Evolutionary conservation across 2,797 vertebrate genomes (phyloP), one percentile per base, ranked within the genome.

Genomic region (Loris lydekkerianus): DNA sequence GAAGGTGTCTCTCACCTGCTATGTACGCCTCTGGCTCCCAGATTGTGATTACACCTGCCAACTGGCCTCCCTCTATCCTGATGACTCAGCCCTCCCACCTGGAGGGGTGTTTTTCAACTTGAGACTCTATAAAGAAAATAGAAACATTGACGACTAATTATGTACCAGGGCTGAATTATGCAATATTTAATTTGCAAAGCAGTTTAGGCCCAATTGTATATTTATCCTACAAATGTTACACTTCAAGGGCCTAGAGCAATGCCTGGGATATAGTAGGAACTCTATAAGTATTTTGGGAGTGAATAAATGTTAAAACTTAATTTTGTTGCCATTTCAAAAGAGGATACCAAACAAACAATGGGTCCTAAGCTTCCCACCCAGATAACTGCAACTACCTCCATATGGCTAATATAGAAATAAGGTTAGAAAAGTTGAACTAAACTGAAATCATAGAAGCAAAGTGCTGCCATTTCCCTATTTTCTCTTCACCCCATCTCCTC

Each of bases 231-330:
- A 89, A 95, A 86, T 11, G 20, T 14, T 77, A 7, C 18, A 27
- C 46, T 43, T 43, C n/a, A 75, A 69, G 40, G 56, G 73, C 7
- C 18, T 67, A 89, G 21, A 77, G 63, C 4, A 80, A 34, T 58
- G 31, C 34, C 53, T n/a, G 37, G 7, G 40, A 78, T n/a, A 21
- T 13, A 46, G 40, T 63, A 76, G 43, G 84, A 23, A 85, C 20
- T 81, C 40, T 43, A 6, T 46, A 70, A 65, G 29, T 85, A 49
- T 61, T 65, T 65, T 56, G 78, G 85, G 14, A 93, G 72, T 73
- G 53, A 89, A 85, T 69, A 89, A 76, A 70, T 46, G 76, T 49
- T 58, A 37, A 77, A 21, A 80, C 23, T n/a, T 93, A 86, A 84
- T 80, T 20, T 80, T 75, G 7, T 60, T 61, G 37, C 37, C n/a